Evolutionary conservation across 2,888 invertebrate species (phyloP), one percentile per base, ranked within the genome.

Genomic region (Mesopsocus fuscifrons): DNA sequence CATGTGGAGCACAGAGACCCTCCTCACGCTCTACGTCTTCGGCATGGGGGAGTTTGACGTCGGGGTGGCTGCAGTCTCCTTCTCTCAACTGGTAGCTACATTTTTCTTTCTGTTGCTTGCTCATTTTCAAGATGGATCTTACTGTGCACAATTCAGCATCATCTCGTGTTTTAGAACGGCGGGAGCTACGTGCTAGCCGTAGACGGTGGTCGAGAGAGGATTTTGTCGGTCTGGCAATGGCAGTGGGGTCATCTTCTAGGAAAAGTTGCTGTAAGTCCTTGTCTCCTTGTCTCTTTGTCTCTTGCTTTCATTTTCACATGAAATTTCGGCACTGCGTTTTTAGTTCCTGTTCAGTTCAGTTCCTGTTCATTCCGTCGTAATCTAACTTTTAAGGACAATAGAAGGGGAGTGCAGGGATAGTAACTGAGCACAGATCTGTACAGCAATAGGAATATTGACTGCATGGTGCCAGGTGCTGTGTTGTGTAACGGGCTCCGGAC

Each of bases 221-320:
- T 88, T 48, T 66, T 91, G 2, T 87, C 87, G 0, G 85, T 92
- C 1, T 92, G 91, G 91, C 87, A 91, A 54, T 91, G 91, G 91
- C 84, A 87, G 55, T 87, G 88, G 78, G 85, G 87, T 42, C 81
- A 84, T 61, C 66, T 89, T n/a, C 69, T 91, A 6, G 89, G 89
- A 45, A 87, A 88, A 76, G 88, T 91, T 42, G 85, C 88, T 50
- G 91, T 91, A 67, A 75, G 80, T 70, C 34, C 8, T 41, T 4
- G 11, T 18, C 2, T 22, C 23, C 18, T 42, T n/a, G n/a, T n/a
- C n/a, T n/a, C n/a, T n/a, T n/a, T n/a, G n/a, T n/a, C n/a, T n/a
- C n/a, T n/a, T 2, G 31, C 13, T 13, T 5, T 8, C 34, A 4
- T 18, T 8, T 8, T 5, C 34, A 17, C n/a, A 8, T 11, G 16